A percentile compares a stretch with the other conserved stretches of the same genome.
Conservation (phyloP, 1,140 invertebrate genomes). For the Orchestia grillus region DNA sequence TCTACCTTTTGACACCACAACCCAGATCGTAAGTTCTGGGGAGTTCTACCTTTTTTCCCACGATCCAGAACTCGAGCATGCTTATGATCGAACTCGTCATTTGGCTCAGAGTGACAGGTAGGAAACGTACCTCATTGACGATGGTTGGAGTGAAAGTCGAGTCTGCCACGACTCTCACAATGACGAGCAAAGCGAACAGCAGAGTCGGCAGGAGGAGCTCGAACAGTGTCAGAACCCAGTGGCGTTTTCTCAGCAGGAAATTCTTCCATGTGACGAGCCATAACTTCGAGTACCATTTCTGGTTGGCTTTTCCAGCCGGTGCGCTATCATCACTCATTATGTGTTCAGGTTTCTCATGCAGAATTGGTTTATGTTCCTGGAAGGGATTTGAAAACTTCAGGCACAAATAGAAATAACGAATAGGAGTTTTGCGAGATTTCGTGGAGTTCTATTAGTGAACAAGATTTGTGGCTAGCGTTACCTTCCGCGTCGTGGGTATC, state of each 20-base stretch:
- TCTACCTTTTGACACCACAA: no score
- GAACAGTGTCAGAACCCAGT: slow-evolving; percentile 71
- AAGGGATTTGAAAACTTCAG: background rate
- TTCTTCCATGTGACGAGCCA: slow-evolving; percentile 72
- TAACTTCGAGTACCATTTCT: slow-evolving; percentile 56
- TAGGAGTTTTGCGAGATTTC: no score
- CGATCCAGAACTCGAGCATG: no score
- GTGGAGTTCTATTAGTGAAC: no score
- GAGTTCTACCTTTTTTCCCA: no score
- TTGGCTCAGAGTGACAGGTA: no score
- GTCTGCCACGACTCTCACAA: slow-evolving; percentile 59
- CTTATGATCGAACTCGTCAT: background rate
- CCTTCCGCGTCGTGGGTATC: no score
- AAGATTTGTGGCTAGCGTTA: no score
- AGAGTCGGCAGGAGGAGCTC: slow-evolving; percentile 70
- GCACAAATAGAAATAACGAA: no score
- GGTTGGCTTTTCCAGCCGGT: background rate
- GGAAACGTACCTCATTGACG: background rate
- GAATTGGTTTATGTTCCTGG: background rate
- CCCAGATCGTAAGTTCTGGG: no score
- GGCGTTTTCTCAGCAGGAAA: slow-evolving; percentile 70
- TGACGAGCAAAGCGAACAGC: slow-evolving; percentile 67
- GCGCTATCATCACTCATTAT: background rate
- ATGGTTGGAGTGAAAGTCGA: slow-evolving; percentile 51
- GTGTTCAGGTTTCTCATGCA: background rate